phyloP scores from a whole-genome alignment of 2,113 vertebrate genomes.

The Pogona vitticeps region DNA sequence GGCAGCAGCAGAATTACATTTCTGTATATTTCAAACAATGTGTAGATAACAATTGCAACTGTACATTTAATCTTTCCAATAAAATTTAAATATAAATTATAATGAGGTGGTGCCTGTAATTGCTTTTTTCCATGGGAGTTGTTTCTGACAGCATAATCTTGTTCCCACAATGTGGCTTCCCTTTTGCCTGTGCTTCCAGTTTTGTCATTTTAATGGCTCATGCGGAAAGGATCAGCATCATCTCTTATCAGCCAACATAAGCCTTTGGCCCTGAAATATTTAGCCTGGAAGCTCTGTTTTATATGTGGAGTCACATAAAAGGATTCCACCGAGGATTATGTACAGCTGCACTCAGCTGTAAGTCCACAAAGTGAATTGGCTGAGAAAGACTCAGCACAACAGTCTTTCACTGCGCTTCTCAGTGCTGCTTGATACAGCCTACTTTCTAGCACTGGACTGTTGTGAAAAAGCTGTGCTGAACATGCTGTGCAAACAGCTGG shows the following conservation, averaged over 20 bases:
- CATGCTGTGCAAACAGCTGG: not conserved
- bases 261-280: not conserved
- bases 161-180: not conserved
- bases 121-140: not conserved
- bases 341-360: not conserved
- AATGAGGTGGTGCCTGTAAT: not conserved
- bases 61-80: slow-evolving; percentile 28
- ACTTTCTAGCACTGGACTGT: not conserved
- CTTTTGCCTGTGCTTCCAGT: not conserved
- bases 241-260: not conserved
- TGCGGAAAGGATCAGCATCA: not conserved
- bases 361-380: not conserved
- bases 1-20: not conserved
- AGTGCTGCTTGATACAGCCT: not conserved
- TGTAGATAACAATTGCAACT: slow-evolving; percentile 17
- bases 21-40: slow-evolving; percentile 4
- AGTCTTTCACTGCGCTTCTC: not conserved
- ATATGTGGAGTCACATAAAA: not conserved
- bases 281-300: not conserved
- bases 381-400: not conserved
- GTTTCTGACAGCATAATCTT: not conserved
- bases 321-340: not conserved
- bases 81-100: slow-evolving; percentile 22
- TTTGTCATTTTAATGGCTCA: not conserved
- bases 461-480: not conserved